Conservation (phyloP, 2,797 vertebrate genomes). For the Clamator glandarius region DNA sequence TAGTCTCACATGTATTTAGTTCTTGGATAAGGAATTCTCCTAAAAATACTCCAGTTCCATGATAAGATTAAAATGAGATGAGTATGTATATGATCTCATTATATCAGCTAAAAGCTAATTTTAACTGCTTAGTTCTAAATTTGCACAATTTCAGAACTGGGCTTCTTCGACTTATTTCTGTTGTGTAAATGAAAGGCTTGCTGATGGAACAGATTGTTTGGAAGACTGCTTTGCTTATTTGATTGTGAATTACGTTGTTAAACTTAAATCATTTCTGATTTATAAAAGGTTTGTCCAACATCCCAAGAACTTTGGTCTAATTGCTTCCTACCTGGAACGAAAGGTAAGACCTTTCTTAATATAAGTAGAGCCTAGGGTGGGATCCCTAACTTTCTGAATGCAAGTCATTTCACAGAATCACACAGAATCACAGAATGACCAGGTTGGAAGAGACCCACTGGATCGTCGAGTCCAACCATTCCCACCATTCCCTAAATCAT, state of each 20-base stretch:
- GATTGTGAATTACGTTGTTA: not conserved
- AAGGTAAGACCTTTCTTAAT: slow-evolving; percentile 85
- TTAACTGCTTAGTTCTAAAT: not conserved
- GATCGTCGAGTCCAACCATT: too few species aligned
- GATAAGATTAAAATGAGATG: not conserved
- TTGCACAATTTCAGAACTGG: not conserved
- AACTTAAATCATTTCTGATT: slow-evolving; percentile 50
- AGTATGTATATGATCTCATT: not conserved
- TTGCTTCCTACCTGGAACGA: slow-evolving; percentile 97
- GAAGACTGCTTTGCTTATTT: not conserved
- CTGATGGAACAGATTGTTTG: not conserved
- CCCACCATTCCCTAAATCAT: too few species aligned
- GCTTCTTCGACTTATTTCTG: not conserved
- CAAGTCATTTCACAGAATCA: too few species aligned
- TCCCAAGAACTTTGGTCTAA: slow-evolving; percentile 98
- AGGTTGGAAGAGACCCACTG: too few species aligned
- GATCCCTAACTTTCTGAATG: slow-evolving; percentile 73
- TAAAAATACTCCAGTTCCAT: not conserved
- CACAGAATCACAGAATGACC: too few species aligned
- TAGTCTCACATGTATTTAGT: not conserved
- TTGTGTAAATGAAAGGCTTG: not conserved
- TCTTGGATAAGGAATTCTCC: not conserved
- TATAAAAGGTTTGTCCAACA: slow-evolving; percentile 93
- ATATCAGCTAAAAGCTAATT: not conserved
- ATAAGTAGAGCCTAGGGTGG: not conserved